Evolutionary conservation across 2,113 vertebrate species (phyloP), one percentile per base, ranked within the genome.

Genomic region (Thalassarche chlororhynchos): DNA sequence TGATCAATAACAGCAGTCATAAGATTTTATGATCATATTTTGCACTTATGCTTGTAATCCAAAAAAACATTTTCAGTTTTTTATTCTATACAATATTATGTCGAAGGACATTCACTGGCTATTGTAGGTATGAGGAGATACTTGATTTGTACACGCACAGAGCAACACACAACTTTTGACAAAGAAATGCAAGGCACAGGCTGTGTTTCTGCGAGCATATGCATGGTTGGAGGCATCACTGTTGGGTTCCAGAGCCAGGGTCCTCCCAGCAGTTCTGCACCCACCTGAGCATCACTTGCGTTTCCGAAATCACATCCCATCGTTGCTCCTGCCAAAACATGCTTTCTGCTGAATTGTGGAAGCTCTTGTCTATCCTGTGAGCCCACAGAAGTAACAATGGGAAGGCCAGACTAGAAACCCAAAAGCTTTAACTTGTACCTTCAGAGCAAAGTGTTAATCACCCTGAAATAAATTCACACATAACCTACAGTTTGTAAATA

Each of bases 401-500:
- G 42, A 31, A 90, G n/a, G 46, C 13, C 28, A 18, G 34, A 61
- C 20, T 57, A 7, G 64, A 78, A 62, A 42, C 6, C 23, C 31
- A 38, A 62, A 52, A 47, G 38, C 5, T 66, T 36, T 24, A 38
- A 8, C 25, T 14, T 66, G 69, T 11, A 42, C 23, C 7, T 70
- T 75, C 38, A 72, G 28, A 36, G 28, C 16, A 23, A 40, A 49
- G 23, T 2, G 28, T 19, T 85, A 14, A 16, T 40, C 32, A n/a
- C 9, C 7, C 20, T 28, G 14, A 64, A 40, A 26, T 6, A 40
- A 66, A 69, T 3, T 23, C 19, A 54, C 14, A 6, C 13, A 5
- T 4, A 57, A 49, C 8, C 46, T 25, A 9, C 2, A 26, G 23
- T 31, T 15, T 46, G 11, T 8, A 47, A 6, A 0, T 9, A 8